Percentiles rank a stretch among this genome's conserved stretches.
phyloP scores from a whole-genome alignment of 1,140 invertebrate genomes.

The Stenopsyche tienmushanensis region DNA sequence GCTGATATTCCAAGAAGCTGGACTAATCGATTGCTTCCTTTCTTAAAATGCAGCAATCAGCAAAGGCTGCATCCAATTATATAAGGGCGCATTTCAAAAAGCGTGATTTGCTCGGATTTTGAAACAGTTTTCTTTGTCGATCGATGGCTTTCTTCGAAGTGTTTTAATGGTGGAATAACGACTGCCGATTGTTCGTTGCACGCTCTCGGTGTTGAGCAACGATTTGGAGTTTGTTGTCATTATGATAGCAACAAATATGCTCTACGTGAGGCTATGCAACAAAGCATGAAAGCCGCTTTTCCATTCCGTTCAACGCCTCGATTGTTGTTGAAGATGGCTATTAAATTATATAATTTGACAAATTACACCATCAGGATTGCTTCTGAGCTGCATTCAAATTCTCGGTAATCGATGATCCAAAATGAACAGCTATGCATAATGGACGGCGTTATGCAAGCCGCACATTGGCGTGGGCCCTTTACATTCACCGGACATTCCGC shows the following conservation, averaged over 20 bases:
- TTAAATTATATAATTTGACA: background rate
- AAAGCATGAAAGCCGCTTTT: background rate
- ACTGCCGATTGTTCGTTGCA: background rate
- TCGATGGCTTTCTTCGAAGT: background rate
- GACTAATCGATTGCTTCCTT: background rate
- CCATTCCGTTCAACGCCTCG: background rate
- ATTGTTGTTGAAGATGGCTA: slow-evolving; percentile 4
- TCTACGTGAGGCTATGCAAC: background rate
- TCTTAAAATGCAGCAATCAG: background rate
- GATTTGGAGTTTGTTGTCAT: no score
- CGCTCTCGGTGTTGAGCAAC: background rate
- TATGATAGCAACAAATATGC: no score
- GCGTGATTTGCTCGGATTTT: background rate
- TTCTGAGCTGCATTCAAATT: background rate
- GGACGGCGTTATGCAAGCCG: no score
- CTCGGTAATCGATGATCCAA: background rate
- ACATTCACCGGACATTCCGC: no score
- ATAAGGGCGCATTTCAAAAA: background rate
- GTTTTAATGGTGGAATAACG: background rate
- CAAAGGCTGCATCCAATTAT: background rate
- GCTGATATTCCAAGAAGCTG: background rate
- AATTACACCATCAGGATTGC: background rate
- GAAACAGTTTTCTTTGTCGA: background rate
- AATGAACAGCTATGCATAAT: no score
- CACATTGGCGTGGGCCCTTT: no score